Conservation (phyloP, 2,888 invertebrate species). For the Daptonema setosum region DNA sequence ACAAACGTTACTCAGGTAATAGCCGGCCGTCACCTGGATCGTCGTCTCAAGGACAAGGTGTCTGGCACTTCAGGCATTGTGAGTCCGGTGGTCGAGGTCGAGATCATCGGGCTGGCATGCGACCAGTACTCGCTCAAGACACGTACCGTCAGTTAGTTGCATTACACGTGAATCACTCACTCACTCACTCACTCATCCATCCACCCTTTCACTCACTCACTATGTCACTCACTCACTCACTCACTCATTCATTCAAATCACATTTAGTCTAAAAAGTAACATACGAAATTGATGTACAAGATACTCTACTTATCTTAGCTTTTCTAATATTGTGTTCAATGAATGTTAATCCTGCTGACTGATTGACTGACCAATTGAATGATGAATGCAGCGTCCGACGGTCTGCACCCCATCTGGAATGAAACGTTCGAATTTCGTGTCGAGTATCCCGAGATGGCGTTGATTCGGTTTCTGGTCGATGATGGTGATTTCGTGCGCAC, state of each 20-base stretch:
- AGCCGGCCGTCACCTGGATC: slow-evolving; percentile 65
- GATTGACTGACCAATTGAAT: no score
- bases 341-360: no score
- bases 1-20: slow-evolving; percentile 41
- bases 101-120: slow-evolving; percentile 64
- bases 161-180: no score
- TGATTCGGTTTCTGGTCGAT: slow-evolving; percentile 60
- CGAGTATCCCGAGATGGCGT: slow-evolving; percentile 54
- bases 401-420: slow-evolving; percentile 77
- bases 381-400: slow-evolving; percentile 64
- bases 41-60: slow-evolving; percentile 37
- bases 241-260: no score
- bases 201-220: no score
- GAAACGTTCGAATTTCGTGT: slow-evolving; percentile 62
- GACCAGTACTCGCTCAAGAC: slow-evolving; percentile 54
- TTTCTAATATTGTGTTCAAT: no score
- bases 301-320: no score
- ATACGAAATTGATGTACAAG: no score
- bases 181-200: no score
- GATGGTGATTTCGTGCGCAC: slow-evolving; percentile 77
- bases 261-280: no score
- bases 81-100: slow-evolving; percentile 75
- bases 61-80: no score
- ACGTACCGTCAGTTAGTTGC: slow-evolving; percentile 40
- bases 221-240: no score